Evolutionary conservation across 2,888 invertebrate species (phyloP), one percentile per base, ranked within the genome.

Genomic region (Dynastes tityus): DNA sequence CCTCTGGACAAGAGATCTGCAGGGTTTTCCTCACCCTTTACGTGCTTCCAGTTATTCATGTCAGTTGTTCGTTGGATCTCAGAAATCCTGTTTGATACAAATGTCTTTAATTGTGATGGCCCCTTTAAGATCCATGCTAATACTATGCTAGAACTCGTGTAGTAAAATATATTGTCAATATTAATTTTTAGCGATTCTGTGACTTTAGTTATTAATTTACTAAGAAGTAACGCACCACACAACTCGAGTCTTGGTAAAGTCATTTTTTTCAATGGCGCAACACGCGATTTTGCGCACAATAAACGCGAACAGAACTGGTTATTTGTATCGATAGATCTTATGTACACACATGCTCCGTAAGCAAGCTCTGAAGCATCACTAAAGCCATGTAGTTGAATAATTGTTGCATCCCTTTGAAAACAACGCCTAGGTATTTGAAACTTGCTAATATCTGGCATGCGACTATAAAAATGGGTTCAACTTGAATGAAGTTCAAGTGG

Each of bases 381-480:
- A n/a, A 13, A 53, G 11, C 53, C 53, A 53, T 53, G 53, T 13
- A 1, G 5, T 53, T 53, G 53, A n/a, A 53, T 61, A 16, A 27
- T 8, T 61, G 2, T 2, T 27, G 61, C 29, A 27, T 22, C 27
- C 16, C 5, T 22, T 27, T 27, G n/a, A 27, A 61, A 27, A 27
- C 22, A 61, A 61, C 16, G 5, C 27, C 11, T 61, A 27, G 27
- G 61, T 4, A 61, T 61, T 16, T 55, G n/a, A 55, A 55, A 55
- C 13, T 61, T 27, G 9, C 2, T 61, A 1, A 61, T 61, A 16
- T 61, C 16, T 61, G 29, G 27, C 61, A 61, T 6, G 11, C 1
- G 61, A 27, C 61, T 27, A 27, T 27, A 61, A 61, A 27, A 61
- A 61, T 61, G 61, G 5, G 61, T 61, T 2, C 22, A 61, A 61